A percentile compares a stretch with the other conserved stretches of the same genome.
These are phyloP conservation scores for Xenotilapia flavipinnis DNA, from an alignment of 2,113 vertebrate species.

Conservation along the genomic window DNA sequence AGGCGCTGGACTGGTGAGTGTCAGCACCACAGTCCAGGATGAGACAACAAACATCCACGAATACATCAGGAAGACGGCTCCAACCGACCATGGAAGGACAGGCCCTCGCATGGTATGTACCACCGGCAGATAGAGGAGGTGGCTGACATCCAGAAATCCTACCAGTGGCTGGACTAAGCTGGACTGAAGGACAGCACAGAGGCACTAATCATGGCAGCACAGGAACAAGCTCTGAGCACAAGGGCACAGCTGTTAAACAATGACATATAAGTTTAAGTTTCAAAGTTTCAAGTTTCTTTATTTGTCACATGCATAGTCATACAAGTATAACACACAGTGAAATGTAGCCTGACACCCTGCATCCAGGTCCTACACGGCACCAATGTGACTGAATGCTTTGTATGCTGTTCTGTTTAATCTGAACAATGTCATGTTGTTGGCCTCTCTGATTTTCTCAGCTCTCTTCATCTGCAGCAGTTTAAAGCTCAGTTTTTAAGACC, in stretches of 20 bases:
- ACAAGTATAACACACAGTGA: too few species aligned
- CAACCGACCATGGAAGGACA: neutral
- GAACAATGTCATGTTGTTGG: too few species aligned
- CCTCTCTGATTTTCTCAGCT: too few species aligned
- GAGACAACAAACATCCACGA: neutral
- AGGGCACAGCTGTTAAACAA: neutral
- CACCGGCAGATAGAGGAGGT: neutral
- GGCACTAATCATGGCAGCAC: neutral
- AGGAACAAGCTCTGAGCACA: neutral
- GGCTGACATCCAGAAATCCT: neutral
- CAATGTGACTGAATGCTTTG: neutral
- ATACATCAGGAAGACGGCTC: neutral
- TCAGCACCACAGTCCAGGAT: neutral
- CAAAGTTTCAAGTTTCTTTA: too few species aligned
- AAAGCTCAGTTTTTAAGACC: neutral
- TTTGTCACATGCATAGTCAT: too few species aligned
- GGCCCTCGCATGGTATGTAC: rapidly evolving
- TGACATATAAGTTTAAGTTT: neutral
- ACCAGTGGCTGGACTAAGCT: neutral
- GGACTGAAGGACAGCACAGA: neutral
- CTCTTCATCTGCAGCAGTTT: too few species aligned
- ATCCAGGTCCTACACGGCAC: neutral
- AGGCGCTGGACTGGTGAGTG: neutral
- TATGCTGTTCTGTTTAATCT: too few species aligned
- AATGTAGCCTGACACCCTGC: neutral